Conservation (phyloP, 2,888 invertebrate genomes). For the Pegoplata infirma region DNA sequence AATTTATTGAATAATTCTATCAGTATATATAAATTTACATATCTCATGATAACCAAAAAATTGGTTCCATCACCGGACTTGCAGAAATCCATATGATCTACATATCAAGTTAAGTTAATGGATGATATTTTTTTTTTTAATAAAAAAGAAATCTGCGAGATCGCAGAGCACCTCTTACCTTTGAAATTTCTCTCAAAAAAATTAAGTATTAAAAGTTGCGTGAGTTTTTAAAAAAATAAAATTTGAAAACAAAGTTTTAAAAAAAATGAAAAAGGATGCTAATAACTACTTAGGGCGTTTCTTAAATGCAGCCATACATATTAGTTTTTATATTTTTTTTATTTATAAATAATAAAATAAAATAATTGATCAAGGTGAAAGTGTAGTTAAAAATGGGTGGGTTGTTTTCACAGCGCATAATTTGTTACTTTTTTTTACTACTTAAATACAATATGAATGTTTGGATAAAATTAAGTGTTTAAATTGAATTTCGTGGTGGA, state of each 20-base stretch:
- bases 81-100: too few relatives aligned
- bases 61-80: too few relatives aligned
- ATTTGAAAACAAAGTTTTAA: background rate
- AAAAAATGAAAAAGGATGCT: slow-evolving; percentile 31
- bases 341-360: slow-evolving; percentile 19
- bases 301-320: slow-evolving; percentile 41
- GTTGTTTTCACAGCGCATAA: background rate
- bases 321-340: slow-evolving; percentile 3
- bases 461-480: background rate
- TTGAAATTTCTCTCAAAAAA: slow-evolving; percentile 36
- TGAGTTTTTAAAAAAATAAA: background rate
- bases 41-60: too few relatives aligned
- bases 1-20: too few relatives aligned
- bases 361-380: slow-evolving; percentile 29
- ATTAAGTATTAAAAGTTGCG: background rate
- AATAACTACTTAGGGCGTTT: slow-evolving; percentile 43
- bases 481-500: background rate
- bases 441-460: background rate
- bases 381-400: background rate
- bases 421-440: too few relatives aligned
- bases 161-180: background rate
- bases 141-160: too few relatives aligned
- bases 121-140: too few relatives aligned
- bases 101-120: too few relatives aligned
- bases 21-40: too few relatives aligned